Percentiles rank a stretch among this genome's conserved stretches.
These are phyloP conservation scores for Vollenhovia emeryi DNA, from an alignment of 1,140 invertebrate species.

Conservation along the genomic window DNA sequence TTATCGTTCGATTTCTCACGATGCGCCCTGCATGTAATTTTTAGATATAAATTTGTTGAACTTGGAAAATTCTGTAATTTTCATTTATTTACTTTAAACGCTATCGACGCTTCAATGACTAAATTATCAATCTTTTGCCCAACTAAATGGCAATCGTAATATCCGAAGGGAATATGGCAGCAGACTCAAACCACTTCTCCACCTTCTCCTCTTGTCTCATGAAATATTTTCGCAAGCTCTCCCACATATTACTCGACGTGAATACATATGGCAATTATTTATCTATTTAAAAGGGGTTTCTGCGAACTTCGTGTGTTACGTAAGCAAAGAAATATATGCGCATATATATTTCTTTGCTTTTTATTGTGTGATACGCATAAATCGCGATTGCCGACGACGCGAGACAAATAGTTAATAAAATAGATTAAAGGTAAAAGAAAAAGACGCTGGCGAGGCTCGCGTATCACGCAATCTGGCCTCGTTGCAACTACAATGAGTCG, in stretches of 20 bases:
- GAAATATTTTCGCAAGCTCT: neutral
- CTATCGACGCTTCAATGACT: neutral
- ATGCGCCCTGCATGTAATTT: neutral
- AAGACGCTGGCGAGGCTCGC: neutral
- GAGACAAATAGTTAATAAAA: neutral
- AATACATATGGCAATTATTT: constrained; percentile 1
- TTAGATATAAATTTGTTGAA: too few relatives aligned
- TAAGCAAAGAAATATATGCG: neutral
- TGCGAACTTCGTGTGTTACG: neutral
- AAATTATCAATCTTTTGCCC: neutral
- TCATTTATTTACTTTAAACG: neutral
- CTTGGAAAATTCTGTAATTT: too few relatives aligned
- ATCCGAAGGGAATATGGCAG: neutral
- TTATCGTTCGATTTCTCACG: neutral
- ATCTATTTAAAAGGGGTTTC: neutral
- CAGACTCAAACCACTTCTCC: neutral
- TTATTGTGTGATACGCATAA: neutral
- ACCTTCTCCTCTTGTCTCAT: neutral
- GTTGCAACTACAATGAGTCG: constrained; percentile 15
- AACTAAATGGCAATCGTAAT: neutral
- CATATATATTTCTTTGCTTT: neutral
- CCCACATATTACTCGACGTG: neutral
- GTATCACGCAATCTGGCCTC: constrained; percentile 19
- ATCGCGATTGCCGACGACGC: neutral
- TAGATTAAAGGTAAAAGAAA: neutral